Conservation (phyloP, 2,888 invertebrate genomes). For the Tachina lurida region DNA sequence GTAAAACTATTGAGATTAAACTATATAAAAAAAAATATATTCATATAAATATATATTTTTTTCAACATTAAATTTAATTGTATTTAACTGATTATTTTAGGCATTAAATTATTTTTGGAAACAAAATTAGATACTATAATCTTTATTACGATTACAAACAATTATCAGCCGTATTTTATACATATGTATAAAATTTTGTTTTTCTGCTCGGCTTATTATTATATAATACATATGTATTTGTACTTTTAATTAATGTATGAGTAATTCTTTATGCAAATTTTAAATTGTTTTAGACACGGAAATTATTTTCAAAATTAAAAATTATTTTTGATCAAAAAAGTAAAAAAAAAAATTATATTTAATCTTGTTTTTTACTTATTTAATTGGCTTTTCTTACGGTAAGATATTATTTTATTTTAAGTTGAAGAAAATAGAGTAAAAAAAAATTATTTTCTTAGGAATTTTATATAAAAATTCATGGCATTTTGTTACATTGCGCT, state of each 20-base stretch:
- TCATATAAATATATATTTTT: conserved; percentile 26
- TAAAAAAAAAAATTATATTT: conserved; percentile 53
- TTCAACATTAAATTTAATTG: conserved; percentile 56
- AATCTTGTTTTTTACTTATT: conserved; percentile 54
- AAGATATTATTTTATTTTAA: conserved; percentile 25
- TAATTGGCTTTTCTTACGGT: conserved; percentile 63
- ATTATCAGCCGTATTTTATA: conserved; percentile 56
- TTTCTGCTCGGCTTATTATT: conserved; percentile 66
- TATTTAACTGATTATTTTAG: conserved; percentile 55
- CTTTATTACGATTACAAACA: conserved; percentile 31
- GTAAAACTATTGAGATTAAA: conserved; percentile 69
- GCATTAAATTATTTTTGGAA: conserved; percentile 51
- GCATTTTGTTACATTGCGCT: no score
- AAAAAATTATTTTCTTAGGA: no score
- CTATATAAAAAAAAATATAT: conserved; percentile 39
- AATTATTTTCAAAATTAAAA: conserved; percentile 70
- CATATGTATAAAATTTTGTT: conserved; percentile 61
- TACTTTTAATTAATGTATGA: conserved; percentile 51
- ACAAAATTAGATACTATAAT: conserved; percentile 23
- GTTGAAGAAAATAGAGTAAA: not conserved
- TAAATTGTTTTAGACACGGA: conserved; percentile 63
- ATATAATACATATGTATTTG: conserved; percentile 14
- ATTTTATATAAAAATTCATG: no score
- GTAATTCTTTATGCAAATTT: conserved; percentile 61
- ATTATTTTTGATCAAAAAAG: conserved; percentile 67